Evolutionary conservation across 2,888 invertebrate species (phyloP), one percentile per base, ranked within the genome.

Genomic region (Dicyrtoma fusca): DNA sequence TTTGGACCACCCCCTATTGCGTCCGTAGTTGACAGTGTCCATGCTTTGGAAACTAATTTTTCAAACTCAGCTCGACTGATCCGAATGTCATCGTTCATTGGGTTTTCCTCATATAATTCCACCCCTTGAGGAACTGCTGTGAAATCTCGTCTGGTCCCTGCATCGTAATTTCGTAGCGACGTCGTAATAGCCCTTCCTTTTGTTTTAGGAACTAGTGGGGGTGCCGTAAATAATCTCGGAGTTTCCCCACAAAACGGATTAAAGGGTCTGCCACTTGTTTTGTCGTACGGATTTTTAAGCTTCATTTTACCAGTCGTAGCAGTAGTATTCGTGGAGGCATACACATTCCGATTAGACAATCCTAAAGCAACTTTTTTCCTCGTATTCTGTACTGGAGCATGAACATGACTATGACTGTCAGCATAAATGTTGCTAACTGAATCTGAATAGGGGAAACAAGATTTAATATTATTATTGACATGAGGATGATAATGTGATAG

Each of bases 21-120:
- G 25, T 1, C 4, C 6, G 55, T 25, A 11, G 51, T 4, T 17
- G 68, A 44, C 21, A 17, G n/a, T 1, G 21, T 25, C 13, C 47
- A 59, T 13, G 69, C 69, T 11, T 59, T 21, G 19, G 57, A 59
- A 21, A 69, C 61, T 25, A 69, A 61, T 23, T 26, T 61, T 1
- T 69, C 69, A 49, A 69, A 69, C 14, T 69, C 69, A 3, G 45
- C 47, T 44, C 69, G 23, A 47, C 61, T 69, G 1, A 69, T 69
- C 10, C 26, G 13, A n/a, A 69, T 42, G 19, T 69, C 61, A 17
- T 55, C 45, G 34, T 34, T 34, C 17, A 17, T 10, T 19, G 61
- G 61, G 23, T 69, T 61, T 2, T 59, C 61, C 14, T 69, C 69
- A 47, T 47, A 59, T 8, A 69, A 14, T 19, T 26, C n/a, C 1